A percentile compares a stretch with the other conserved stretches of the same genome.
Evolutionary conservation across 23 tunicate genomes (phyloP).

Genomic region (Corella eumyota): DNA sequence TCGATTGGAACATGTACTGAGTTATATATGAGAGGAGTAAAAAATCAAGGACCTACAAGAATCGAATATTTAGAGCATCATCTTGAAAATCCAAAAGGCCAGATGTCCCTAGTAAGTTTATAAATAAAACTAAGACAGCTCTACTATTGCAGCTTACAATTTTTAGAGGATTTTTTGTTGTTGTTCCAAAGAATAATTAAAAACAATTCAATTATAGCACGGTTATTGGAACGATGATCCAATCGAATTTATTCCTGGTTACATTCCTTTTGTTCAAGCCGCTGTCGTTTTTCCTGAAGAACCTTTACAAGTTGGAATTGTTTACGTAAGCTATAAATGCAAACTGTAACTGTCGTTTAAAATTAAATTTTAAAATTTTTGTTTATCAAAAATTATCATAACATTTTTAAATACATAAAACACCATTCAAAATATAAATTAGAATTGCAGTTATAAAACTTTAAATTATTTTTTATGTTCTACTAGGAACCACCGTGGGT

Average conservation of each 20-base stretch:
- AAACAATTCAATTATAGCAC: slow-evolving; percentile 6
- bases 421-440: neutral
- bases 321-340: slow-evolving; percentile 35
- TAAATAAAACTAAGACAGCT: too few relatives aligned
- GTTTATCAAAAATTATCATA: neutral
- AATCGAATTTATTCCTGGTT: slow-evolving; percentile 28
- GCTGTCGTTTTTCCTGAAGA: slow-evolving; percentile 55
- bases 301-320: slow-evolving; percentile 36
- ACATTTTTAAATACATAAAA: neutral
- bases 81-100: slow-evolving; percentile 36
- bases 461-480: neutral
- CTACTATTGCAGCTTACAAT: too few relatives aligned
- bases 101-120: slow-evolving; percentile 21
- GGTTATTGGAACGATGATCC: slow-evolving; percentile 42
- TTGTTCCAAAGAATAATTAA: too few relatives aligned
- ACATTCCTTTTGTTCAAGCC: slow-evolving; percentile 64
- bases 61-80: slow-evolving; percentile 47
- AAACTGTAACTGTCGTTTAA: neutral
- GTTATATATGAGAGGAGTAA: slow-evolving; percentile 36
- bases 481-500: slow-evolving; percentile 49
- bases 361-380: neutral
- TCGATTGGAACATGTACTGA: slow-evolving; percentile 54
- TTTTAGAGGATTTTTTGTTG: too few relatives aligned
- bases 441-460: neutral
- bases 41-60: slow-evolving; percentile 24